Percentiles rank a stretch among this genome's conserved stretches.
Evolutionary conservation across 2,113 vertebrate species (phyloP).

Genomic region (Eurystomus gularis): DNA sequence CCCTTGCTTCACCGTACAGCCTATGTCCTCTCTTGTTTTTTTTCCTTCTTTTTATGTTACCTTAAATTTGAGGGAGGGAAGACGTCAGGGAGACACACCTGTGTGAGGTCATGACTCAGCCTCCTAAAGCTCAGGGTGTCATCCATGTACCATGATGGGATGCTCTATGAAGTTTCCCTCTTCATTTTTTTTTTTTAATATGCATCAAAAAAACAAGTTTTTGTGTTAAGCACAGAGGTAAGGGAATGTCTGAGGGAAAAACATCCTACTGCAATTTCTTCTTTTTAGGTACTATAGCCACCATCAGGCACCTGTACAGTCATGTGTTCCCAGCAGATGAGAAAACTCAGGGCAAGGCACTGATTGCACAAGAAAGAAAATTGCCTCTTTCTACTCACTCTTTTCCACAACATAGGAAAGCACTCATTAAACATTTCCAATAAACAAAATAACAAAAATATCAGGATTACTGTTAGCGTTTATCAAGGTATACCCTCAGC

Average conservation of each 20-base stretch:
- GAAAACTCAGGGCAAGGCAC: neutral
- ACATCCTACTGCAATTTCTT: neutral
- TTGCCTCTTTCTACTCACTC: neutral
- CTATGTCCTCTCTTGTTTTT: neutral
- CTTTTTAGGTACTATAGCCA: neutral
- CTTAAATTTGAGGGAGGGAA: neutral
- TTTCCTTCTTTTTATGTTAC: neutral
- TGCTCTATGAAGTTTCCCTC: neutral
- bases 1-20: neutral
- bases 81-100: accelerated
- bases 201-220: neutral
- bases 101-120: neutral
- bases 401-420: neutral
- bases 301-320: neutral
- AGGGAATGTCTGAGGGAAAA: neutral
- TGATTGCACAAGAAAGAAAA: neutral
- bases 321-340: neutral
- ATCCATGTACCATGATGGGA: accelerated
- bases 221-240: neutral
- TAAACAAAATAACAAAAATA: neutral
- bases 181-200: neutral
- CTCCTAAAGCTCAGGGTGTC: neutral
- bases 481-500: neutral
- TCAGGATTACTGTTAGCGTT: neutral
- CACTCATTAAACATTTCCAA: neutral